A percentile compares a stretch with the other conserved stretches of the same genome.
Evolutionary conservation across 92 coral and sea anemone species (phyloP).

Genomic region (Palythoa heliodiscus): DNA sequence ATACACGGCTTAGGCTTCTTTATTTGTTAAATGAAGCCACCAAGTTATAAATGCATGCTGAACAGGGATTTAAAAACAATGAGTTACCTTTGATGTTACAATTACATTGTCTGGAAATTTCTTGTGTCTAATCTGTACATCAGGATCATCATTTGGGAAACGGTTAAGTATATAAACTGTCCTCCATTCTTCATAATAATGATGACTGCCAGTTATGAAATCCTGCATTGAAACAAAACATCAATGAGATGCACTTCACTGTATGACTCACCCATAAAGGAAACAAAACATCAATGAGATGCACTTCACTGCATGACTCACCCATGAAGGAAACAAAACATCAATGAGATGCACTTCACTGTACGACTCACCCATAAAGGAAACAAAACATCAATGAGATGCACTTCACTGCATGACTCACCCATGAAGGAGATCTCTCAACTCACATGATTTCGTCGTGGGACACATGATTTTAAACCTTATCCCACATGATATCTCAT

Average conservation of each 20-base stretch:
- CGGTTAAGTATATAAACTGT: slow-evolving; percentile 79
- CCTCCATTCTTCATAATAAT: slow-evolving; percentile 85
- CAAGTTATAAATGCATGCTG: too few relatives aligned
- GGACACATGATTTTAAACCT: too few relatives aligned
- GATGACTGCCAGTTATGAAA: slow-evolving; percentile 65
- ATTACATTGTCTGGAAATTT: slow-evolving; percentile 85
- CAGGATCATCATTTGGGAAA: slow-evolving; percentile 81
- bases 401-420: too few relatives aligned
- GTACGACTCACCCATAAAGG: neutral
- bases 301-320: neutral
- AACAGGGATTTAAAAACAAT: neutral
- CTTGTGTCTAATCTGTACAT: slow-evolving; percentile 77
- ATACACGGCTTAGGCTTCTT: too few relatives aligned
- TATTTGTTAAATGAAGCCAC: too few relatives aligned
- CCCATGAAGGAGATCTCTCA: too few relatives aligned
- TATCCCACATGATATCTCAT: too few relatives aligned
- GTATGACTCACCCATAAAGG: neutral
- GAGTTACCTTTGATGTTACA: slow-evolving; percentile 86
- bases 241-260: neutral
- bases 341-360: neutral
- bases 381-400: too few relatives aligned
- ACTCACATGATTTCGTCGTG: too few relatives aligned
- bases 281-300: neutral
- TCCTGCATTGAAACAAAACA: slow-evolving; percentile 46
- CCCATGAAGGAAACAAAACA: neutral